A percentile compares a stretch with the other conserved stretches of the same genome.
Conservation (phyloP, 2,113 vertebrate species). For the Chionomys nivalis region DNA sequence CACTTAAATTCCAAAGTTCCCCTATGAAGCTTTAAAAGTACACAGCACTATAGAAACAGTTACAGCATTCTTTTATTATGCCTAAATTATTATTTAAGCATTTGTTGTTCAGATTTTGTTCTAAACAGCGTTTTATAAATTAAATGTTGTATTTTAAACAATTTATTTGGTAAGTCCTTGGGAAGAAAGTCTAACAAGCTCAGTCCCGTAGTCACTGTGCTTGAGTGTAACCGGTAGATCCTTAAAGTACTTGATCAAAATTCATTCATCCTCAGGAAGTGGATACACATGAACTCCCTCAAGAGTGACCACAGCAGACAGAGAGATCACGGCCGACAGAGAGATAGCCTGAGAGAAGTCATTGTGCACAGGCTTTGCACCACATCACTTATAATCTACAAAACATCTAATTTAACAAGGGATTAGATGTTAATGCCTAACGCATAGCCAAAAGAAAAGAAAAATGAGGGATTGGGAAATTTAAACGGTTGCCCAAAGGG, state of each 20-base stretch:
- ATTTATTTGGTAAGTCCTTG: background rate
- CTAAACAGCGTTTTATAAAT: background rate
- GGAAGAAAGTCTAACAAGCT: background rate
- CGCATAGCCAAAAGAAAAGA: conserved; percentile 16
- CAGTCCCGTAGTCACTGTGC: background rate
- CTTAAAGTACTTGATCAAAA: background rate
- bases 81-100: background rate
- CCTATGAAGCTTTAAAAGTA: conserved; percentile 19
- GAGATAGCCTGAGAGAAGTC: background rate
- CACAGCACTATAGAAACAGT: background rate
- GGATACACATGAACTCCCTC: conserved; percentile 38
- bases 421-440: background rate
- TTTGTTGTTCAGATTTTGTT: conserved; percentile 7
- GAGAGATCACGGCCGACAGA: background rate
- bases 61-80: background rate
- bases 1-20: background rate
- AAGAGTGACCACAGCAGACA: background rate
- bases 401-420: background rate
- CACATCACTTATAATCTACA: conserved; percentile 17
- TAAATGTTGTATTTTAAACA: background rate
- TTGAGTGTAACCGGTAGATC: background rate
- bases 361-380: background rate
- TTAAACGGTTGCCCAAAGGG: background rate
- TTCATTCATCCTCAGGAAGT: background rate
- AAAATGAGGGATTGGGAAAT: background rate